Conservation (phyloP, 1,140 invertebrate species). For the Macrobrachium rosenbergii region DNA sequence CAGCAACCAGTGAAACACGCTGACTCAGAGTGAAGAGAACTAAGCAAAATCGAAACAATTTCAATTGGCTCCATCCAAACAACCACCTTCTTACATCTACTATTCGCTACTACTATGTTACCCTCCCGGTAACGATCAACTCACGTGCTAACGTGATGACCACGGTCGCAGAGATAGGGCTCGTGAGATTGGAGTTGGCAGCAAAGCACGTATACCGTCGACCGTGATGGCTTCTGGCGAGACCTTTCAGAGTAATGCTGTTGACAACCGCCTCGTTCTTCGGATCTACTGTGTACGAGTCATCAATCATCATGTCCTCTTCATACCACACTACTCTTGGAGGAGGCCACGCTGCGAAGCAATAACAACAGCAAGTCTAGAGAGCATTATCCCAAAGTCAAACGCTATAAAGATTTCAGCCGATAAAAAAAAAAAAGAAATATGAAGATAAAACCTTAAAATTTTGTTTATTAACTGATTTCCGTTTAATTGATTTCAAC, state of each 20-base stretch:
- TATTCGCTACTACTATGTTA: neutral
- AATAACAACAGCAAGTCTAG: no score
- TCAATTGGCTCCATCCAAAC: neutral
- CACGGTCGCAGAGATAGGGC: constrained; percentile 33
- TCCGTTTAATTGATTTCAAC: no score
- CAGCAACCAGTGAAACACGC: no score
- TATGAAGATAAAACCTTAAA: no score
- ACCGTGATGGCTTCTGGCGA: constrained; percentile 31
- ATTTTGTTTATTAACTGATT: no score
- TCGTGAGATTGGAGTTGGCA: constrained; percentile 43
- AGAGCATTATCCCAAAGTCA: no score
- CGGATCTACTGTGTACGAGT: constrained; percentile 24
- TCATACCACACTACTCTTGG: constrained; percentile 51
- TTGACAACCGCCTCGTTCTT: constrained; percentile 44
- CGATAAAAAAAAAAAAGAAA: no score
- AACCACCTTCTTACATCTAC: neutral
- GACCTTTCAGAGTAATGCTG: constrained; percentile 11
- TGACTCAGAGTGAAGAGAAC: no score
- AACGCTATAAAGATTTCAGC: no score
- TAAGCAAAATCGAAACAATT: no score
- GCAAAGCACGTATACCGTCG: constrained; percentile 37
- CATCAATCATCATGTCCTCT: constrained; percentile 31
- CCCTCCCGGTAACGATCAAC: neutral
- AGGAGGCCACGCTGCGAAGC: constrained; percentile 41
- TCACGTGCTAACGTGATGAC: constrained; percentile 37